phyloP scores from a whole-genome alignment of 2,113 vertebrate genomes.

The Psilopsiagon aurifrons region DNA sequence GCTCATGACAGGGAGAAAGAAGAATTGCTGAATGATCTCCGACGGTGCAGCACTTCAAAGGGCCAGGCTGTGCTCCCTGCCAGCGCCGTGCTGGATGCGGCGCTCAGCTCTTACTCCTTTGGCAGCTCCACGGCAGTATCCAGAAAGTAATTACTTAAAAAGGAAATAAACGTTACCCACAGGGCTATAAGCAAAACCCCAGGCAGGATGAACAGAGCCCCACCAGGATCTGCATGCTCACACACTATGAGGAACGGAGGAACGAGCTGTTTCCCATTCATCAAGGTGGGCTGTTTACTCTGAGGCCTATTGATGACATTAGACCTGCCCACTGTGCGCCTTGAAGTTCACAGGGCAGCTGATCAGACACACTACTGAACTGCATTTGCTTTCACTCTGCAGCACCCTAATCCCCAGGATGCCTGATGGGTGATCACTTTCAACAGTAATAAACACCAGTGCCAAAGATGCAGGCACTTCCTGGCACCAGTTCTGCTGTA shows the following conservation, averaged over 20 bases:
- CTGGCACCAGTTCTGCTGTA: background rate
- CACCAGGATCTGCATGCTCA: constrained; percentile 2
- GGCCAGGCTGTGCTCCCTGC: background rate
- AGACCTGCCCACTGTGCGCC: background rate
- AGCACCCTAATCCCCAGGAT: background rate
- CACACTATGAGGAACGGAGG: background rate
- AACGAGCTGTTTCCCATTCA: background rate
- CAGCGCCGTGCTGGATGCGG: background rate
- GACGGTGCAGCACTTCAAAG: constrained; percentile 24
- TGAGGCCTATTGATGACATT: background rate
- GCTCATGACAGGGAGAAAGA: constrained; percentile 3
- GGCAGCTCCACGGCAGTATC: background rate
- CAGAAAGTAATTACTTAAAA: constrained; percentile 66
- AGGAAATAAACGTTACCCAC: constrained; percentile 62
- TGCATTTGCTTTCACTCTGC: background rate
- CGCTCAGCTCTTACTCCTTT: background rate
- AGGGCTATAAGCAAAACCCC: constrained; percentile 4
- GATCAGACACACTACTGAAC: background rate
- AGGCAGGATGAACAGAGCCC: background rate
- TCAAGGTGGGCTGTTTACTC: background rate
- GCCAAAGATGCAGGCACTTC: background rate
- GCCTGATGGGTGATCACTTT: background rate
- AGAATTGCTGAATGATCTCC: background rate
- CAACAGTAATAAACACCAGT: background rate
- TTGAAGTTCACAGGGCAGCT: background rate